phyloP scores from a whole-genome alignment of 2,888 invertebrate genomes.

The Seladonia tumulorum region DNA sequence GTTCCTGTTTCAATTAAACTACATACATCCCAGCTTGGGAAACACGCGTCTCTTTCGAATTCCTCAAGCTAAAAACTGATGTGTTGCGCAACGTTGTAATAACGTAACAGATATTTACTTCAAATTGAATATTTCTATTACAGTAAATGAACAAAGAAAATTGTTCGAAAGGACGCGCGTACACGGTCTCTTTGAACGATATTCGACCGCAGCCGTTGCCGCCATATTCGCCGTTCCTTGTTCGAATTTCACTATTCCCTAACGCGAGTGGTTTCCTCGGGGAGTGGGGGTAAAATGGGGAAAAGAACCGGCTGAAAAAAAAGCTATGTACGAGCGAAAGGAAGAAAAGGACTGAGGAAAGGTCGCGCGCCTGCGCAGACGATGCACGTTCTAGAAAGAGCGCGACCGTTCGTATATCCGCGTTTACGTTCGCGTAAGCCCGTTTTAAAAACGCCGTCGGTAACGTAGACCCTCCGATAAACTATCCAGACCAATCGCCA shows the following conservation, averaged over 20 bases:
- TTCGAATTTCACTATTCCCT: too few species aligned
- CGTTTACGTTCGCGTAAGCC: constrained; percentile 30
- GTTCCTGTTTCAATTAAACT: not conserved
- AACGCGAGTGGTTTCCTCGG: not conserved
- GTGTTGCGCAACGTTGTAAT: not conserved
- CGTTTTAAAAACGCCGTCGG: constrained; percentile 44
- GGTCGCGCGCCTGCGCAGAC: constrained; percentile 60
- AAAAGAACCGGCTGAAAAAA: not conserved
- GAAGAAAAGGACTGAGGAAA: constrained; percentile 52
- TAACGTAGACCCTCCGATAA: constrained; percentile 1
- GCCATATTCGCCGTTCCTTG: too few species aligned
- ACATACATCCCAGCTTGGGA: not conserved
- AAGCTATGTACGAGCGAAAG: constrained; percentile 40
- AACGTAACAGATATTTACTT: too few species aligned
- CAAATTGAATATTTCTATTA: too few species aligned
- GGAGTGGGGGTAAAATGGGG: not conserved
- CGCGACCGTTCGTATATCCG: constrained; percentile 56
- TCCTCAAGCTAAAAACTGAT: not conserved
- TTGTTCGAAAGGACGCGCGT: too few species aligned
- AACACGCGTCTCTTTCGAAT: not conserved
- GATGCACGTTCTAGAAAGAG: constrained; percentile 59
- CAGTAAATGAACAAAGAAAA: too few species aligned
- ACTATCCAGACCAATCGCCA: too few species aligned
- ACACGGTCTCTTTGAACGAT: too few species aligned
- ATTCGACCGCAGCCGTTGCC: too few species aligned